Base-by-base conservation (phyloP, 2,888 invertebrate genomes). In the Germaria angustata region DNA sequence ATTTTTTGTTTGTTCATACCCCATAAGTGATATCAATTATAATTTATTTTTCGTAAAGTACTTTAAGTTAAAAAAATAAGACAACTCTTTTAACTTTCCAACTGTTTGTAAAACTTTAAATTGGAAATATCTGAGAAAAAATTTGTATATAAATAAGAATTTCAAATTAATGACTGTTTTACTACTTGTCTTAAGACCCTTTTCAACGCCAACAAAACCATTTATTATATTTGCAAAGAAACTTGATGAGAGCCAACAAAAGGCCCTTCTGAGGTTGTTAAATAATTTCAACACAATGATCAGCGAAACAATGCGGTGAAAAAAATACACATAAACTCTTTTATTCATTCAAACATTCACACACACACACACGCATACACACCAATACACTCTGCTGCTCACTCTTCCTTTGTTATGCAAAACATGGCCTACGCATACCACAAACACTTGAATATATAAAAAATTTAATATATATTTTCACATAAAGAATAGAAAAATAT, bases 391-490 rank as follows among this genome's bases (percentile, higher is more conserved):
- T 0, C 39, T 13, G 11, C 11, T n/a, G 4, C n/a, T 13, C 39
- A 24, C 17, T 1, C 7, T 24, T 22, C 39, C 69, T 79, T 82
- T 82, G 82, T 82, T 82, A 82, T 82, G 82, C 82, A 79, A 82
- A 82, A 79, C 82, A 82, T 82, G 79, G 82, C 75, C 80, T 81
- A 81, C 66, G 61, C 77, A 73, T 73, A 77, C 68, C 72, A 53
- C 59, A 59, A 76, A 68, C 46, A 69, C 69, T 81, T 75, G 66
- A 51, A 44, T 51, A 32, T 1, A 55, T 9, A 66, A 41, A 51
- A 57, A 49, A 49, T 20, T 9, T 28, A 61, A 68, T 57, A 36
- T 20, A 34, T 34, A 28, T 59, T 71, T 34, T 34, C 1, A 46
- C 63, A 41, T 24, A 22, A 51, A 53, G 22, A 32, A 39, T 41